Evolutionary conservation across 2,888 invertebrate species (phyloP), one percentile per base, ranked within the genome.

Genomic region (Pediacus dermestoides): DNA sequence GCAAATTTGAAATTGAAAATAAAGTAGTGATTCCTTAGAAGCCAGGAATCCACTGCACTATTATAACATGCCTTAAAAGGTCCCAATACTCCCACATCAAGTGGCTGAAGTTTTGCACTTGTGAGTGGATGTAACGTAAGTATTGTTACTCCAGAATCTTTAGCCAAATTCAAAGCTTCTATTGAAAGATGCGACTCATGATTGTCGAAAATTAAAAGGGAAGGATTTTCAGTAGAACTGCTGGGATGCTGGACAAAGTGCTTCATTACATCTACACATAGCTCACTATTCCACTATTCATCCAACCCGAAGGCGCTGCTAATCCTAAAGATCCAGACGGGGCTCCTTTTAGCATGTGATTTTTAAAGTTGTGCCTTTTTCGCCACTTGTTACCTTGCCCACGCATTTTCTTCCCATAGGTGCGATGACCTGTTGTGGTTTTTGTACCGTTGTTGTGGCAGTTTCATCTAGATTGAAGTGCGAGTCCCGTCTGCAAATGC

Each of bases 81-180:
- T 18, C 14, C 34, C 33, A 30, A n/a, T n/a, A n/a, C n/a, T n/a
- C n/a, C n/a, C n/a, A 35, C 32, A 35, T 42, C 42, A 8, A 45
- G 16, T 8, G 40, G 41, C 28, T 47, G 42, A 15, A 42, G 14
- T 21, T 35, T 38, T 6, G 16, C 21, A 8, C 33, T 33, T 6
- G 35, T 35, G 47, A 68, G 67, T n/a, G 66, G 68, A n/a, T 61
- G 66, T 23, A 68, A 55, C 2, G 66, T 63, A 10, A 70, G 42
- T 31, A 68, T 42, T 25, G 60, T 53, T 14, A 71, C 60, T 9
- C 68, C 67, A 48, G 57, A 52, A 23, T 54, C 54, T 49, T 64
- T 64, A 48, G 53, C 61, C 46, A 49, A 46, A 49, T 58, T 58
- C 44, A 47, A 45, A 23, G 41, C 52, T 47, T 44, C 46, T 34